Evolutionary conservation across 2,113 vertebrate species (phyloP), one percentile per base, ranked within the genome.

Genomic region (Noturus placidus): DNA sequence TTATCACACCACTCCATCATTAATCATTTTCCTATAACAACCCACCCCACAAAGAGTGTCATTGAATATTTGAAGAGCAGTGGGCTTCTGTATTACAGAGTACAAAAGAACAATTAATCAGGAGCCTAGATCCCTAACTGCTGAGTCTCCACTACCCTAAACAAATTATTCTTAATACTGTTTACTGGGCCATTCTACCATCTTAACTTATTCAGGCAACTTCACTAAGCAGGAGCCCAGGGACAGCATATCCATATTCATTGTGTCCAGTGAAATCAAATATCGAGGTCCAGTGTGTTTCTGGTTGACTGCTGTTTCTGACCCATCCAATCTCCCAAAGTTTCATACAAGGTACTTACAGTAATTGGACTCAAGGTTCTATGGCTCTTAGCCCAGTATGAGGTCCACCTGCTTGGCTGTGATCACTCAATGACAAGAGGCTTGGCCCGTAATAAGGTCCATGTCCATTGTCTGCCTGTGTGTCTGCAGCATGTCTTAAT

Each of bases 201-300:
- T 77, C 27, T 56, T 59, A 4, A 81, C 54, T 59, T 80, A 35
- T 2, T 57, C 4, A 13, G 10, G n/a, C 6, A 56, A 4, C 19
- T 57, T 81, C 19, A 80, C 19, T 25, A 3, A 59, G 78, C 54
- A 81, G 54, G 10, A 81, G 19, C 1, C 52, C 20, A 42, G 13
- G 56, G 54, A 82, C 87, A 91, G 90, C 89, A 85, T 67, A 91
- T 92, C 90, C 88, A 87, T 90, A 90, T 88, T 89, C 70, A 87
- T 92, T 91, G 85, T 92, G 91, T 91, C 90, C 15, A 89, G 82
- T 91, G 86, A 86, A 92, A 88, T 91, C 89, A 74, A 88, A 84
- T 93, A 91, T 93, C 70, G 90, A 92, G 90, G 92, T 80, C 90
- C 91, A 88, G 88, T 82, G 79, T 89, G 90, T 87, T 82, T 85